Base-by-base conservation (phyloP, 2,113 vertebrate genomes). In the Dasyornis broadbenti region DNA sequence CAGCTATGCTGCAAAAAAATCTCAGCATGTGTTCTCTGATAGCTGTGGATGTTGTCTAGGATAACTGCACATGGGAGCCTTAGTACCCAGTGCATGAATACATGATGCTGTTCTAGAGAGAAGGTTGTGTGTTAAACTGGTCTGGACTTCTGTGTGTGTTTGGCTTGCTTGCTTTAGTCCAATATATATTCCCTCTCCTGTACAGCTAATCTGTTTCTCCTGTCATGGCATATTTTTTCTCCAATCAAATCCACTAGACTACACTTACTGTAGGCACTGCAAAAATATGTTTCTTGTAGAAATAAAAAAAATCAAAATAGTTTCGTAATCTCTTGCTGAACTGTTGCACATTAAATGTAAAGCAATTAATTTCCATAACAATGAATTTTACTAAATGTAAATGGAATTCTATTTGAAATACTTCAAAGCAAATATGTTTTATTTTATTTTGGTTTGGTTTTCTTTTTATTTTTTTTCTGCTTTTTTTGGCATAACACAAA, bases 331-430 rank as follows among this genome's bases (percentile, higher is more conserved):
- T 93, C 97, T 96, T 95, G 80, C 86, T 86, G 92, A 98, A 97
- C 86, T 90, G 91, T 95, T 97, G 78, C 84, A 92, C 91, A 95
- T 94, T 95, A 96, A 97, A 93, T 95, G 53, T 95, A 95, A 98
- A 97, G 75, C 82, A 97, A 98, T 96, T 97, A 30, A 96, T 98
- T 98, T 97, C 86, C 91, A 95, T 94, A 95, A 91, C 92, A 96
- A 86, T 90, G 44, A 90, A 79, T 97, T 97, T 97, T 95, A 92
- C 66, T 94, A 97, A 97, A 95, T 94, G 96, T 89, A 97, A 98
- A 96, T 94, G 73, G 52, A 95, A 97, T 95, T 96, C 56, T 57
- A 27, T 95, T 97, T 75, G 66, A 95, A 73, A 94, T 87, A 95
- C 97, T 97, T 96, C 82, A 96, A 96, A 97, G 35, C 13, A 96